phyloP scores from a whole-genome alignment of 2,113 vertebrate species.

The Indicator maculatus region DNA sequence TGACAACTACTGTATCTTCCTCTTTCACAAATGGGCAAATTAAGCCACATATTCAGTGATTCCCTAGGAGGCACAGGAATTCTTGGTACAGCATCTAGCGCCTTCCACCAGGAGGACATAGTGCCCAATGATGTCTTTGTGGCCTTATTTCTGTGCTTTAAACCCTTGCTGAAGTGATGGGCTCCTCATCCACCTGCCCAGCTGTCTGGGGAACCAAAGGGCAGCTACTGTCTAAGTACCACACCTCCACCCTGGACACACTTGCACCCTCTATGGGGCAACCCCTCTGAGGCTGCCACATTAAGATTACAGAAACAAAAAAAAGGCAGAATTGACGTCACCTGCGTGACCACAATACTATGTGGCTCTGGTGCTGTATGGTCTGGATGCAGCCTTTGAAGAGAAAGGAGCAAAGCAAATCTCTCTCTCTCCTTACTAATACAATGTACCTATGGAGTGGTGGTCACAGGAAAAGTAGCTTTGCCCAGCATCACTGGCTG shows the following conservation, averaged over 20 bases:
- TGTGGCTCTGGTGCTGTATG: not conserved
- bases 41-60: not conserved
- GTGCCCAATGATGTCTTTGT: not conserved
- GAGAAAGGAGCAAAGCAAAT: not conserved
- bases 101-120: not conserved
- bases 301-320: not conserved
- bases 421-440: not conserved
- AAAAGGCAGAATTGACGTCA: not conserved
- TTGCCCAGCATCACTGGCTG: not conserved
- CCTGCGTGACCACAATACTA: not conserved
- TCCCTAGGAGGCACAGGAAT: not conserved
- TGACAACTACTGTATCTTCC: not conserved
- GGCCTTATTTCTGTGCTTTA: not conserved
- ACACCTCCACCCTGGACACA: not conserved
- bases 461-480: not conserved
- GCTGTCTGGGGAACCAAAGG: not conserved
- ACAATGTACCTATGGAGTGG: accelerated
- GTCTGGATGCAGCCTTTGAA: not conserved
- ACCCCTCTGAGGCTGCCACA: not conserved
- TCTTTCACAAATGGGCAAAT: not conserved
- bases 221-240: not conserved
- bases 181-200: not conserved
- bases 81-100: not conserved
- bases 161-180: not conserved
- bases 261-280: not conserved